Base-by-base conservation (phyloP, 2,888 invertebrate species). In the Lasiommata megera region DNA sequence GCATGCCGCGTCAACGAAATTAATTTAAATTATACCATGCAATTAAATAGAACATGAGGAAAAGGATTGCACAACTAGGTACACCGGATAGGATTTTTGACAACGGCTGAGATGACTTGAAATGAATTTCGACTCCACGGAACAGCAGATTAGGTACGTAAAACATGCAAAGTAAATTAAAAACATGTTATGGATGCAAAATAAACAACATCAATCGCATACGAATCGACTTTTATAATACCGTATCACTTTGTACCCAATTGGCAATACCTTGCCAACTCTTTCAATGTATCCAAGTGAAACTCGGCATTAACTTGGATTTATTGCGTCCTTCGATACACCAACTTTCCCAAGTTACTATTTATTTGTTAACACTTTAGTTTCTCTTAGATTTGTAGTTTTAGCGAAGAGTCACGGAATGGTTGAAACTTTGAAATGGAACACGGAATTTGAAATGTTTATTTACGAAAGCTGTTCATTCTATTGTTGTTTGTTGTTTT, bases 241-340 rank as follows among this genome's bases (percentile, higher is more conserved):
- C 63, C 57, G 55, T 61, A 59, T 60, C 58, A 56, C 43, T 62
- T 57, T 62, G 57, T 63, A 61, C 54, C 56, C 64, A 58, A 61
- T 66, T 57, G 60, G 52, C 56, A 61, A 58, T 64, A 64, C 60
- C 61, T 65, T 54, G 43, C 52, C 54, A 64, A 64, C 61, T 64
- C 62, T 66, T 68, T 66, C 60, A 59, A 65, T 59, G 56, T 66
- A 64, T 68, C 67, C 58, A 54, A 58, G 52, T 58, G 57, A 70
- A 68, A 67, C 64, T 60, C 53, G 54, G 67, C 68, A 65, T 71
- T 73, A 67, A 69, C 64, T 66, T 50, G 67, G 67, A 73, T 73
- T 73, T 73, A 73, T 71, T 67, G 65, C 68, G 56, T 63, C 61
- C 62, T 58, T 60, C 62, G 67, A 65, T 63, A 48, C 51, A 58